A percentile compares a stretch with the other conserved stretches of the same genome.
phyloP scores from a whole-genome alignment of 1,140 invertebrate genomes.

The Drosophila willistoni region DNA sequence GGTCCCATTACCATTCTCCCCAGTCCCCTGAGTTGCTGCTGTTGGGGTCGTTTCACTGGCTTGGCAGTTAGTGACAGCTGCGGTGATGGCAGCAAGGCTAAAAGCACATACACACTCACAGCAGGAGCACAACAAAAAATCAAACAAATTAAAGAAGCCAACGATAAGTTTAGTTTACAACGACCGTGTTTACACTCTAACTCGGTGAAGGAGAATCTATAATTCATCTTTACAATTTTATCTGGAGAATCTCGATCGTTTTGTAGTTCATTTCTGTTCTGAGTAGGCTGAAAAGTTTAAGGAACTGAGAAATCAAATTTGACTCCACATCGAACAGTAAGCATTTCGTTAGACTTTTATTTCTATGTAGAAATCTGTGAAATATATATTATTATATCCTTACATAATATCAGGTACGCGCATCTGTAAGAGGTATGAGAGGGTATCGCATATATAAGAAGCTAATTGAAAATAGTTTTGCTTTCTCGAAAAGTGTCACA shows the following conservation, averaged over 20 bases:
- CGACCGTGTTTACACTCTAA: slow-evolving; percentile 33
- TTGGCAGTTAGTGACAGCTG: slow-evolving; percentile 78
- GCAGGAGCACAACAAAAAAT: slow-evolving; percentile 14
- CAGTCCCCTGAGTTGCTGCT: slow-evolving; percentile 2
- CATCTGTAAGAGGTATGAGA: too few relatives aligned
- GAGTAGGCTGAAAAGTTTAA: too few relatives aligned
- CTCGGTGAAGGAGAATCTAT: background rate
- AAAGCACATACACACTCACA: background rate
- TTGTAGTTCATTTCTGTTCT: too few relatives aligned
- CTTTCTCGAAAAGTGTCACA: background rate
- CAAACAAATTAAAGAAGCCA: slow-evolving; percentile 30
- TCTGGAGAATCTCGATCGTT: too few relatives aligned
- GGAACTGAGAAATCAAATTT: too few relatives aligned
- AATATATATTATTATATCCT: too few relatives aligned
- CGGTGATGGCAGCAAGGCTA: slow-evolving; percentile 52
- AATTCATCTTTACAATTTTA: too few relatives aligned
- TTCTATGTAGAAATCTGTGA: too few relatives aligned
- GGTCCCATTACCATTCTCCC: slow-evolving; percentile 16
- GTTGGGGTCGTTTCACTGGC: slow-evolving; percentile 29
- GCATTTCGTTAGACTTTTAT: too few relatives aligned
- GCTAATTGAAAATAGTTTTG: slow-evolving; percentile 1
- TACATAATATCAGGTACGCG: too few relatives aligned
- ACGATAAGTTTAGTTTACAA: slow-evolving; percentile 37
- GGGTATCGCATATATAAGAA: too few relatives aligned
- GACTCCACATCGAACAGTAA: too few relatives aligned